Base-by-base conservation (phyloP, 2,888 invertebrate genomes). In the Melinopterus prodromus region DNA sequence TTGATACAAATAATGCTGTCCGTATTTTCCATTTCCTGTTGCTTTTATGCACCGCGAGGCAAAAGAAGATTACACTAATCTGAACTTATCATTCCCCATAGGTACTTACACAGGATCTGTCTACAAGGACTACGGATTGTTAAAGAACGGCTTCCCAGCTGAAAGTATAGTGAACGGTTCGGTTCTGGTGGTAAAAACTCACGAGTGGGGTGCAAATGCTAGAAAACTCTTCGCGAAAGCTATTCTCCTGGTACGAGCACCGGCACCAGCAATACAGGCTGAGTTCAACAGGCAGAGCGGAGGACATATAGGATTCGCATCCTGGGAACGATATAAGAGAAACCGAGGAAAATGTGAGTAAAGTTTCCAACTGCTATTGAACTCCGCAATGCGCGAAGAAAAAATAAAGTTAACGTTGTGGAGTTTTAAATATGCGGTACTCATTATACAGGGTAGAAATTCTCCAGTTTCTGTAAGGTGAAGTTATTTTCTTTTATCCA, bases 211-310 rank as follows among this genome's bases (percentile, higher is more conserved):
- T 6, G 90, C 90, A 7, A 87, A 87, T 70, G 92, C 94, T 0
- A 88, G 92, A 82, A 90, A 90, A 77, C 89, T 90, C 0, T 96
- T 94, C 86, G 89, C 91, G 79, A 93, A 93, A 79, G 95, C 95
- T 0, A 91, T 96, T 77, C 89, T 96, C 37, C 89, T 96, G 76
- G 93, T 96, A 70, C 90, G 95, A 70, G 92, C 94, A 82, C 95
- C 95, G 0, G 92, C 92, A 83, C 92, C 94, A 86, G 94, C 95
- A 6, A 93, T 94, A 80, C 90, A 94, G 88, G 95, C 96, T 0
- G 96, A 96, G 87, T 96, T 95, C 87, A 95, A 96, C 88, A 91
- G 96, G 81, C 93, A 95, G 81, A 94, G 94, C 84, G 95, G 95
- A 75, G 96, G 96, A 0, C 96, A 96, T 86, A 92, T 95, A 80